Percentiles rank a stretch among this genome's conserved stretches.
These are phyloP conservation scores for Caerostris darwini DNA, from an alignment of 1,140 invertebrate genomes.

Conservation along the genomic window DNA sequence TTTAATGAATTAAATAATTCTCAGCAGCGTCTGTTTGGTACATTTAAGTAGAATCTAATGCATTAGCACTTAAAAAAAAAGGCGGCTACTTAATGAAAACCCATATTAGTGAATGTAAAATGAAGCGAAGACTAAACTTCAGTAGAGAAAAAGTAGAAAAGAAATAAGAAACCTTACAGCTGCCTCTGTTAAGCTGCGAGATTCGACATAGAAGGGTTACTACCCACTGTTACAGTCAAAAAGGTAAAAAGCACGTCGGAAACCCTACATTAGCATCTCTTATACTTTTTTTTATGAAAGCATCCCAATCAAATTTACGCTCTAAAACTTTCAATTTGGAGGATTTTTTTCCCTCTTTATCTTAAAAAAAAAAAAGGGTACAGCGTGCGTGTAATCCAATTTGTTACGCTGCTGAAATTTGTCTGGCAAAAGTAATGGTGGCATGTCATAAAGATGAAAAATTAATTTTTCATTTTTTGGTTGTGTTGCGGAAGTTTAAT, in stretches of 20 bases:
- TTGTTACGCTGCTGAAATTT: not conserved
- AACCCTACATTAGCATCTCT: constrained; percentile 18
- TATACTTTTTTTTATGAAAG: not conserved
- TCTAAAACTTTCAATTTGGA: constrained; percentile 61
- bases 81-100: constrained; percentile 40
- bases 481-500: too few species aligned
- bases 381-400: not conserved
- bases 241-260: constrained; percentile 4
- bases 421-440: not conserved
- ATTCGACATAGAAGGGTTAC: constrained; percentile 63
- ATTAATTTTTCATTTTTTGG: too few species aligned
- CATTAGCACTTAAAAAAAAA: too few species aligned
- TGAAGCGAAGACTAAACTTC: not conserved
- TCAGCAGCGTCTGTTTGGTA: too few species aligned
- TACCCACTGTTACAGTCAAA: not conserved
- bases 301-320: constrained; percentile 60
- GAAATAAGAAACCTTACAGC: constrained; percentile 59
- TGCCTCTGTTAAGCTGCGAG: constrained; percentile 48
- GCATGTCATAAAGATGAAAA: too few species aligned
- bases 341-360: not conserved
- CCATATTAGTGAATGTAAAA: constrained; percentile 38
- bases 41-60: too few species aligned
- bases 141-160: constrained; percentile 25
- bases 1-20: too few species aligned
- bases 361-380: not conserved